Percentiles rank a stretch among this genome's conserved stretches.
Conservation (phyloP, 2,113 vertebrate species). For the Eretmochelys imbricata region DNA sequence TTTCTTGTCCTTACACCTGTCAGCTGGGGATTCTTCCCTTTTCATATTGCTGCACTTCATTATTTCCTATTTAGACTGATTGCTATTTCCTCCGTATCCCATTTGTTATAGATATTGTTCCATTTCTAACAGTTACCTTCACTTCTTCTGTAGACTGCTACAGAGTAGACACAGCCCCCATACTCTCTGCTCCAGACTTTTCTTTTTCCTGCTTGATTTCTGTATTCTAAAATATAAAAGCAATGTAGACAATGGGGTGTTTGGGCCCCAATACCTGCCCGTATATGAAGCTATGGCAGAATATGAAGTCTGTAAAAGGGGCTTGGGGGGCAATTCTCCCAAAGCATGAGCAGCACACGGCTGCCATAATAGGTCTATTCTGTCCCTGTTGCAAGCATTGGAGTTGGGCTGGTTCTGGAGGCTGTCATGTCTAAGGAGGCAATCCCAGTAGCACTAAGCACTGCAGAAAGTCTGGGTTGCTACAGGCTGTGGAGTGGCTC, state of each 20-base stretch:
- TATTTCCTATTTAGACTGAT: no score
- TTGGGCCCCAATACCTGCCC: not conserved
- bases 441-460: not conserved
- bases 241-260: not conserved
- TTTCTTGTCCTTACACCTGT: no score
- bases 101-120: not conserved
- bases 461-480: not conserved
- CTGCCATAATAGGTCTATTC: not conserved
- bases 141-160: not conserved
- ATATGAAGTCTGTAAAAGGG: no score
- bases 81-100: not conserved
- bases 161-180: no score
- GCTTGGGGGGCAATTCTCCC: no score
- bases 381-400: not conserved
- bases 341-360: no score
- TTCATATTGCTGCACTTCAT: not conserved
- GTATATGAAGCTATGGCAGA: not conserved
- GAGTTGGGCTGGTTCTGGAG: not conserved
- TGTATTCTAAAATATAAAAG: not conserved
- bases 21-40: no score
- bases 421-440: no score
- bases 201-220: not conserved
- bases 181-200: no score
- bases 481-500: no score
- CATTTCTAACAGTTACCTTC: not conserved